phyloP scores from a whole-genome alignment of 2,888 invertebrate genomes.

The Laspeyria flexula region DNA sequence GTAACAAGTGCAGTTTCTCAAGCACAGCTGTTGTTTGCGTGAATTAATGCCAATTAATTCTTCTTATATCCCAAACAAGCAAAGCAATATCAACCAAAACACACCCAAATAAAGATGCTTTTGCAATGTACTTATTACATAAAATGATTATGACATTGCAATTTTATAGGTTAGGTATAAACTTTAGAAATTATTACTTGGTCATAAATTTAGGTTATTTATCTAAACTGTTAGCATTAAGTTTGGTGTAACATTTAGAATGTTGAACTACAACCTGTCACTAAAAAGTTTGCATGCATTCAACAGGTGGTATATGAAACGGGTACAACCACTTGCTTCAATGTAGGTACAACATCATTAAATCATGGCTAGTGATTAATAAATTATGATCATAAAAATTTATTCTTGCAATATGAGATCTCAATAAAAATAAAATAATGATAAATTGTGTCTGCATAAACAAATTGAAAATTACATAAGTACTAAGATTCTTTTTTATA shows the following conservation, averaged over 20 bases:
- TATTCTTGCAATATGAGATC: not conserved
- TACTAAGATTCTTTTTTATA: not conserved
- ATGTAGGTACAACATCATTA: not conserved
- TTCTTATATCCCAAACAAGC: slow-evolving; percentile 7
- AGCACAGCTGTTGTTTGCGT: slow-evolving; percentile 27
- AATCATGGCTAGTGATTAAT: not conserved
- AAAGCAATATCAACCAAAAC: slow-evolving; percentile 21
- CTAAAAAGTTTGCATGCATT: not conserved
- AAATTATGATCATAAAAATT: not conserved
- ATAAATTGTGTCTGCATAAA: not conserved
- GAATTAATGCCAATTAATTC: slow-evolving; percentile 28
- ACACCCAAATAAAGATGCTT: slow-evolving; percentile 16
- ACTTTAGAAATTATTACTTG: slow-evolving; percentile 1
- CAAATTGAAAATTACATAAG: not conserved
- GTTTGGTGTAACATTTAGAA: not conserved
- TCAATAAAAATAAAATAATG: not conserved
- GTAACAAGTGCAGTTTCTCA: slow-evolving; percentile 11
- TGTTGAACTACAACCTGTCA: not conserved
- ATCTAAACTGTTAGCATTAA: not conserved
- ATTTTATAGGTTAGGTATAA: slow-evolving; percentile 21
- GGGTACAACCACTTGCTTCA: not conserved
- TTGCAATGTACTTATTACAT: slow-evolving; percentile 10
- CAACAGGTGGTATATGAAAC: slow-evolving; percentile 16
- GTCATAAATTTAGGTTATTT: not conserved
- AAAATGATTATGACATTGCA: slow-evolving; percentile 33